phyloP scores from a whole-genome alignment of 2,113 vertebrate genomes.

The Furnarius figulus region DNA sequence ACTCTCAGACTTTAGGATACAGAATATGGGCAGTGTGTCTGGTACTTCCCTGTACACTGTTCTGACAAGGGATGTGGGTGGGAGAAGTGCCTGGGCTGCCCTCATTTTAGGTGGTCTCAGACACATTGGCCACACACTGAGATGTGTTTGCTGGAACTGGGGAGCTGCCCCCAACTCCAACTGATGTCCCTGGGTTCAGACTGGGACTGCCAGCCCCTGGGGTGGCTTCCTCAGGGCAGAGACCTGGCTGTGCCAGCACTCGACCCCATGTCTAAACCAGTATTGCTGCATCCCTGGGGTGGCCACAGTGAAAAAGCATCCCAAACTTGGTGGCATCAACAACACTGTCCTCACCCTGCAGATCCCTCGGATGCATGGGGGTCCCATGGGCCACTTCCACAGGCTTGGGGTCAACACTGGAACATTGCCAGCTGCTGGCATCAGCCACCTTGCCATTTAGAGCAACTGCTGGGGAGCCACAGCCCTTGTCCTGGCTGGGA shows the following conservation, averaged over 20 bases:
- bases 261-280: not conserved
- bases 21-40: not conserved
- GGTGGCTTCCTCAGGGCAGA: not conserved
- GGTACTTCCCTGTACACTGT: not conserved
- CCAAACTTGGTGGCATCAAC: not conserved
- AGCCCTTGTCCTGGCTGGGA: not conserved
- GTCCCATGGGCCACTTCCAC: not conserved
- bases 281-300: accelerated
- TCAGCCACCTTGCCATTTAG: not conserved
- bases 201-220: not conserved
- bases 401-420: accelerated
- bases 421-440: not conserved
- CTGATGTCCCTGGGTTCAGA: accelerated
- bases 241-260: not conserved
- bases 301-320: not conserved
- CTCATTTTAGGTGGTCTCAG: not conserved
- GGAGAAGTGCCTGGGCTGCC: not conserved
- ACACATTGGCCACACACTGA: accelerated
- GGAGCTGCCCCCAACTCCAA: not conserved
- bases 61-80: not conserved
- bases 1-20: not conserved
- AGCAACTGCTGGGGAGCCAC: not conserved
- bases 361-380: not conserved
- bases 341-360: not conserved
- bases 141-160: not conserved